Conservation (phyloP, 2,797 vertebrate genomes). For the Gadopsis marmoratus region DNA sequence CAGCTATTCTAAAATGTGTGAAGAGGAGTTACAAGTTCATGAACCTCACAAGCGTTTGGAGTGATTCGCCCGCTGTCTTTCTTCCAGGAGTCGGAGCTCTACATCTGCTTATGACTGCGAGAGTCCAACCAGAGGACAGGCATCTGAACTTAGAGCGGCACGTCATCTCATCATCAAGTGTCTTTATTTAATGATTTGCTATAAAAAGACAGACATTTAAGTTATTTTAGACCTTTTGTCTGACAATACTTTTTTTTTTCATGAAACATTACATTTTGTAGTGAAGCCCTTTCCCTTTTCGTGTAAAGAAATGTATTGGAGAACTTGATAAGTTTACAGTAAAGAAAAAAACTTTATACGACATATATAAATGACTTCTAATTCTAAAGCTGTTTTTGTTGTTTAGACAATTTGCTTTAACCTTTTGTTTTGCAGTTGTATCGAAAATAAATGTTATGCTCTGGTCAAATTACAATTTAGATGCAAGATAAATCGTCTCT, state of each 20-base stretch:
- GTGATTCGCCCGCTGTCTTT: constrained; percentile 11
- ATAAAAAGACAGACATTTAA: neutral
- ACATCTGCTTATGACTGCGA: constrained; percentile 75
- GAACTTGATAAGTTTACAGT: neutral
- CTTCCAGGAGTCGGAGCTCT: constrained; percentile 78
- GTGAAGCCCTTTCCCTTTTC: neutral
- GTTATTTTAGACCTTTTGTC: constrained; percentile 18
- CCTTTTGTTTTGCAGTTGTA: constrained; percentile 1
- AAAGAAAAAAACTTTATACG: neutral
- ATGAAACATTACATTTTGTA: constrained; percentile 2
- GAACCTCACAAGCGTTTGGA: neutral
- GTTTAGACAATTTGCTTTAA: neutral
- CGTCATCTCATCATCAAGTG: neutral
- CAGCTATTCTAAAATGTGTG: neutral
- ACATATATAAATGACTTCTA: neutral
- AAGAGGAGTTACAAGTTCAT: neutral
- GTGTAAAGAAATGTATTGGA: constrained; percentile 10
- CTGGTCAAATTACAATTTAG: neutral
- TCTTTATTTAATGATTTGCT: constrained; percentile 1
- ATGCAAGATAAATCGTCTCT: neutral
- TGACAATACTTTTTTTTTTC: neutral
- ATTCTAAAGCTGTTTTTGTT: neutral
- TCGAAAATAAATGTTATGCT: neutral
- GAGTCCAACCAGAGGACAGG: neutral
- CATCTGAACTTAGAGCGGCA: neutral